phyloP scores from a whole-genome alignment of 2,888 invertebrate species.

The Adelognathus sp. region DNA sequence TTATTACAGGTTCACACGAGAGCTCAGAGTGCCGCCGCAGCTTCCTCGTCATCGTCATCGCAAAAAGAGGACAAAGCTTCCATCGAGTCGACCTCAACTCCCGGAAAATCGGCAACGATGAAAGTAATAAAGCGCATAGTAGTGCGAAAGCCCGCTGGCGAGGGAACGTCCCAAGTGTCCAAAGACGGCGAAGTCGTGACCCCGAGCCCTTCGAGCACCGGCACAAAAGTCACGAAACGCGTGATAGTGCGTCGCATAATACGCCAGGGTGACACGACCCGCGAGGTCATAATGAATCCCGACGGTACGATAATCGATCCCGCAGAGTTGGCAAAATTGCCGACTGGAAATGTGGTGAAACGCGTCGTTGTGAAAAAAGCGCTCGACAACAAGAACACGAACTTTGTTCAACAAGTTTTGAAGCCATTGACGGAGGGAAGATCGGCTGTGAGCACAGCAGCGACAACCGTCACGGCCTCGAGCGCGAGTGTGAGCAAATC shows the following conservation, averaged over 20 bases:
- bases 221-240: slow-evolving; percentile 74
- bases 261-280: slow-evolving; percentile 77
- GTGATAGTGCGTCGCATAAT: slow-evolving; percentile 79
- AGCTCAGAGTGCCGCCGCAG: slow-evolving; percentile 21
- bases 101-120: slow-evolving; percentile 71
- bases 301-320: slow-evolving; percentile 79
- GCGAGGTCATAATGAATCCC: slow-evolving; percentile 79
- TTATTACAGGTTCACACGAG: no score
- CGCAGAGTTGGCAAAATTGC: slow-evolving; percentile 77
- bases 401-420: slow-evolving; percentile 69
- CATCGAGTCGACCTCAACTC: slow-evolving; percentile 20
- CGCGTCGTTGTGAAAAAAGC: slow-evolving; percentile 78
- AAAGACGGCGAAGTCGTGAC: slow-evolving; percentile 64
- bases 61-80: slow-evolving; percentile 69
- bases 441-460: slow-evolving; percentile 33
- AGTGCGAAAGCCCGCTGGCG: slow-evolving; percentile 71
- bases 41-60: slow-evolving; percentile 41
- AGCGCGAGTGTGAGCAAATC: slow-evolving; percentile 11
- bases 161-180: slow-evolving; percentile 46
- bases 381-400: slow-evolving; percentile 69
- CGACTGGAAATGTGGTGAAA: slow-evolving; percentile 79
- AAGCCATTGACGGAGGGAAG: slow-evolving; percentile 61
- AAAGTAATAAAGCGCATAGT: slow-evolving; percentile 79
- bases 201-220: slow-evolving; percentile 50
- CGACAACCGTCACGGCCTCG: background rate